Conservation (phyloP, 2,113 vertebrate species). For the Syngnathus typhle region DNA sequence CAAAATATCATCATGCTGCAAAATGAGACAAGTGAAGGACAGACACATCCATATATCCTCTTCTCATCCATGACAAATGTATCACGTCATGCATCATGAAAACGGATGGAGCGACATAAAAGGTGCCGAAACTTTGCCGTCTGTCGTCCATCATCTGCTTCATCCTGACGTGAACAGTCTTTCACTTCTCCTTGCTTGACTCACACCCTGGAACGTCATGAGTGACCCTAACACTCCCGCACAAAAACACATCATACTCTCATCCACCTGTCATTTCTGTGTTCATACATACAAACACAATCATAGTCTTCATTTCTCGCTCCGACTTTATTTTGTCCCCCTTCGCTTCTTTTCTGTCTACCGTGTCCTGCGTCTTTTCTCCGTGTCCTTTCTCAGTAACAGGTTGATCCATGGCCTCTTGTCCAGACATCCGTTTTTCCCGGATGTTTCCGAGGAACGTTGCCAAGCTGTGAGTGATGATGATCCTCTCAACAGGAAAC, state of each 20-base stretch:
- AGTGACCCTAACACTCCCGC: background rate
- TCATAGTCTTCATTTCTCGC: background rate
- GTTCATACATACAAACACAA: background rate
- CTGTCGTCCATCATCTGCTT: constrained; percentile 12
- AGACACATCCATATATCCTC: constrained; percentile 23
- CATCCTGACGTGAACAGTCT: constrained; percentile 22
- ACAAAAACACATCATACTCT: constrained; percentile 1
- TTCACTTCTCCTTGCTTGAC: constrained; percentile 17
- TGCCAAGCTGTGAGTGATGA: constrained; percentile 53
- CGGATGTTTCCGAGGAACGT: constrained; percentile 47
- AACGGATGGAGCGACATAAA: constrained; percentile 1
- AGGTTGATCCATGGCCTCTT: constrained; percentile 52
- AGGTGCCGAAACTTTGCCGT: constrained; percentile 26
- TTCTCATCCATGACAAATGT: constrained; percentile 29
- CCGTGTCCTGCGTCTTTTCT: constrained; percentile 21
- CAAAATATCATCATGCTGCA: background rate
- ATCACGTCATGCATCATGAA: constrained; percentile 10
- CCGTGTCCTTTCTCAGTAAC: constrained; percentile 29
- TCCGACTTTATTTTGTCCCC: background rate
- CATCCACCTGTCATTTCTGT: constrained; percentile 9
- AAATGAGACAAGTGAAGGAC: constrained; percentile 13
- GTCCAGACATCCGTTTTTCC: constrained; percentile 63
- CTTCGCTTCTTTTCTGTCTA: constrained; percentile 11
- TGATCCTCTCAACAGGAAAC: constrained; percentile 58
- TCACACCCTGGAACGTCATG: background rate